phyloP scores from a whole-genome alignment of 2,888 invertebrate species.

The Polydrusus tereticollis region DNA sequence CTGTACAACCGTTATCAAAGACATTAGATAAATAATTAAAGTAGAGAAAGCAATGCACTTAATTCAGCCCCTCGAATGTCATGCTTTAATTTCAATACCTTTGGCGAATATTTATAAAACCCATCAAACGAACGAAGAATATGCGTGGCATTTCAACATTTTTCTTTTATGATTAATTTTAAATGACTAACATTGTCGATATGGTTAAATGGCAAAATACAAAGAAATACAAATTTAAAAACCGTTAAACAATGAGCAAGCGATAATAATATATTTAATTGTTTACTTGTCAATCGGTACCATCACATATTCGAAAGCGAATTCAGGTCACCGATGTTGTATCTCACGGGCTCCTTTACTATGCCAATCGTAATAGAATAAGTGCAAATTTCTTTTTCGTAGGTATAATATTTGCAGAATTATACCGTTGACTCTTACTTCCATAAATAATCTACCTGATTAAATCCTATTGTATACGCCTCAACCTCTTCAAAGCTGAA shows the following conservation, averaged over 20 bases:
- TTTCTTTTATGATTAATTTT: not conserved
- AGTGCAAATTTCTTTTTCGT: not conserved
- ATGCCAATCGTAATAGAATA: not conserved
- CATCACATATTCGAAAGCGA: slow-evolving; percentile 14
- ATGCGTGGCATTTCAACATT: not conserved
- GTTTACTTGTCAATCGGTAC: slow-evolving; percentile 13
- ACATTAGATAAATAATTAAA: no score
- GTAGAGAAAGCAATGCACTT: no score
- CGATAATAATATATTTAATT: slow-evolving; percentile 22
- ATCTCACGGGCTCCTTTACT: not conserved
- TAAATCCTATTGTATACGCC: no score
- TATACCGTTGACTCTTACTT: no score
- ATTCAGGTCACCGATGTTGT: slow-evolving; percentile 23
- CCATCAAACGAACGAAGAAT: not conserved
- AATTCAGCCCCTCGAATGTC: no score
- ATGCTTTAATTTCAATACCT: no score
- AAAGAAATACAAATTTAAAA: slow-evolving; percentile 15
- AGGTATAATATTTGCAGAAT: not conserved
- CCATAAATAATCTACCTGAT: no score
- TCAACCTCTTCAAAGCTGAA: no score
- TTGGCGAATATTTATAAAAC: no score
- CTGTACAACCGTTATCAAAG: no score
- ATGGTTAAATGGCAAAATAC: slow-evolving; percentile 19
- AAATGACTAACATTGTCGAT: slow-evolving; percentile 5
- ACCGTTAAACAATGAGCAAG: slow-evolving; percentile 11